Evolutionary conservation across 2,888 invertebrate species (phyloP).

Genomic region (Melieria omissa): DNA sequence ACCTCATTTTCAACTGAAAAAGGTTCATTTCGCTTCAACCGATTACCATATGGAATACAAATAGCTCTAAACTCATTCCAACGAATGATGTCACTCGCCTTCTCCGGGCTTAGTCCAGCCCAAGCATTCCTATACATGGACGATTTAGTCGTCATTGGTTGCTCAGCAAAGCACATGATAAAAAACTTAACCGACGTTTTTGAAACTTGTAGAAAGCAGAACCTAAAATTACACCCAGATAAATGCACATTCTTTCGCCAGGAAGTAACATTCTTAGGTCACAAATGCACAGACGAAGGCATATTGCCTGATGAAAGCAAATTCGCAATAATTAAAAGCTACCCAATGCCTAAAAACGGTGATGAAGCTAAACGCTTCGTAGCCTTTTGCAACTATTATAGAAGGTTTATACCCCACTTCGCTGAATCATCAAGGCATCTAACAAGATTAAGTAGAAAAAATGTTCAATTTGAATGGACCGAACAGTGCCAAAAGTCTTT

Average conservation of each 20-base stretch:
- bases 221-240: conserved; percentile 41
- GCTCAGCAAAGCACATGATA: conserved; percentile 37
- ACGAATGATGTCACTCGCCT: conserved; percentile 49
- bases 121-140: conserved; percentile 47
- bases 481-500: conserved; percentile 35
- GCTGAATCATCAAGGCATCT: conserved; percentile 14
- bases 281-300: no score
- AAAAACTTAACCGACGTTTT: conserved; percentile 31
- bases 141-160: conserved; percentile 46
- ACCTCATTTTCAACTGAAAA: no score
- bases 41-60: conserved; percentile 46
- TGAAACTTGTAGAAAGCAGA: conserved; percentile 26
- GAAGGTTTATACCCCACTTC: conserved; percentile 34
- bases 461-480: conserved; percentile 30
- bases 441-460: conserved; percentile 21
- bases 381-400: neutral
- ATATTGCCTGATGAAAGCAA: conserved; percentile 35
- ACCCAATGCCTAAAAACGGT: conserved; percentile 15
- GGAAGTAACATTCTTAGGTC: conserved; percentile 42
- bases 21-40: conserved; percentile 40
- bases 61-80: conserved; percentile 47
- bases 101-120: conserved; percentile 41
- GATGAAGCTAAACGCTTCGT: no score
- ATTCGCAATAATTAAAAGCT: conserved; percentile 23
- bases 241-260: conserved; percentile 43